These are phyloP conservation scores for Phylloscopus trochiloides DNA, from an alignment of 2,113 vertebrate species.

Conservation along the genomic window DNA sequence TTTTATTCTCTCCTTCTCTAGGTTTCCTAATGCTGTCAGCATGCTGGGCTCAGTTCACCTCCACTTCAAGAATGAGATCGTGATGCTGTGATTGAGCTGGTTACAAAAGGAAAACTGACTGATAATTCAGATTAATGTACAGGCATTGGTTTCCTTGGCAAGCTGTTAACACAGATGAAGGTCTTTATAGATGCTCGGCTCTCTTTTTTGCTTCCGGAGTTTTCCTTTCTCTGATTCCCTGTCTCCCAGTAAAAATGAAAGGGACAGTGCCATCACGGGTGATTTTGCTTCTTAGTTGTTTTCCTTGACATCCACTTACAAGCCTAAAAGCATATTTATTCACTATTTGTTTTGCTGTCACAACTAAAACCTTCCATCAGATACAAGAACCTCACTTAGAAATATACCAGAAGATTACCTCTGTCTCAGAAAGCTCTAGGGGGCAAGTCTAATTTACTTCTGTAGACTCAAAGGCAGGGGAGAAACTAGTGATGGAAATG, in stretches of 20 bases:
- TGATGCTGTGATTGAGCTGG: neutral
- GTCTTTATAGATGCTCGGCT: neutral
- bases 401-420: neutral
- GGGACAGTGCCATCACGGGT: neutral
- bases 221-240: neutral
- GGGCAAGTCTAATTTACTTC: conserved; percentile 4
- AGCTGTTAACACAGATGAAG: conserved; percentile 21
- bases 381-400: neutral
- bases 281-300: neutral
- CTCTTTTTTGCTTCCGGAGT: neutral
- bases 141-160: neutral
- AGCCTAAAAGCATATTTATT: conserved; percentile 6
- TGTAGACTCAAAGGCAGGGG: neutral
- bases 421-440: neutral
- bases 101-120: conserved; percentile 2
- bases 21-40: neutral
- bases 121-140: conserved; percentile 45
- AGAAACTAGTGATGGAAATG: conserved; percentile 2
- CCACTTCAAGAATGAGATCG: neutral
- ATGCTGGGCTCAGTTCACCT: neutral
- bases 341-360: conserved; percentile 1
- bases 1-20: neutral
- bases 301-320: neutral
- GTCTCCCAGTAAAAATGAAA: neutral
- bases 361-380: neutral